Conservation (phyloP, 1,140 invertebrate genomes). For the Diprion similis region DNA sequence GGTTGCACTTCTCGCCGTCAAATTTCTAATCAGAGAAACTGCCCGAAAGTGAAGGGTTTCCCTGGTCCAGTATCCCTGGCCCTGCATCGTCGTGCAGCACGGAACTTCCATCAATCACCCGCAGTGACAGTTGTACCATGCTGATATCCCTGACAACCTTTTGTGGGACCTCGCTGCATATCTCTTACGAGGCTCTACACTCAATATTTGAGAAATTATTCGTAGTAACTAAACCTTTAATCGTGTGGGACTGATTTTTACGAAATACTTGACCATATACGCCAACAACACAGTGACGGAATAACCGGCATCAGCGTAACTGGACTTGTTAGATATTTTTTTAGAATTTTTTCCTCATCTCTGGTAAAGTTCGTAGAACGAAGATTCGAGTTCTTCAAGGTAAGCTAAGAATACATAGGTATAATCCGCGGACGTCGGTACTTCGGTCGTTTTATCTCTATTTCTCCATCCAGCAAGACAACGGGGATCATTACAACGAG, state of each 20-base stretch:
- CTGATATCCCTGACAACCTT: not conserved
- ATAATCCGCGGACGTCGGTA: no score
- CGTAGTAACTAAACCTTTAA: no score
- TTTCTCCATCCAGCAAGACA: not conserved
- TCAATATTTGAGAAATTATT: no score
- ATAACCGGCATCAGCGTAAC: no score
- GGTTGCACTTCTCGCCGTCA: not conserved
- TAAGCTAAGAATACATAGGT: no score
- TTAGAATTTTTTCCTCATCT: no score
- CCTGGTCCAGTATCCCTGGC: not conserved
- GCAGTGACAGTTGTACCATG: not conserved
- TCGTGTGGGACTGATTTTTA: no score
- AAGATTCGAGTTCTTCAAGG: no score
- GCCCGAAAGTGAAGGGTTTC: not conserved
- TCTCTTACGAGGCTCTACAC: not conserved
- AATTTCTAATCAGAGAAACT: not conserved
- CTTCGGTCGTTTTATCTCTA: not conserved
- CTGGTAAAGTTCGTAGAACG: no score
- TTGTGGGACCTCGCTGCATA: not conserved
- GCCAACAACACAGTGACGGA: no score
- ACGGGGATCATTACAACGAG: not conserved
- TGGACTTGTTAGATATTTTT: no score
- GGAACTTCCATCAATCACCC: not conserved
- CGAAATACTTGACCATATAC: no score
- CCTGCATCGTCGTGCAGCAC: not conserved